Evolutionary conservation across 1,140 invertebrate genomes (phyloP), one percentile per base, ranked within the genome.

Genomic region (Procambarus virginalis): DNA sequence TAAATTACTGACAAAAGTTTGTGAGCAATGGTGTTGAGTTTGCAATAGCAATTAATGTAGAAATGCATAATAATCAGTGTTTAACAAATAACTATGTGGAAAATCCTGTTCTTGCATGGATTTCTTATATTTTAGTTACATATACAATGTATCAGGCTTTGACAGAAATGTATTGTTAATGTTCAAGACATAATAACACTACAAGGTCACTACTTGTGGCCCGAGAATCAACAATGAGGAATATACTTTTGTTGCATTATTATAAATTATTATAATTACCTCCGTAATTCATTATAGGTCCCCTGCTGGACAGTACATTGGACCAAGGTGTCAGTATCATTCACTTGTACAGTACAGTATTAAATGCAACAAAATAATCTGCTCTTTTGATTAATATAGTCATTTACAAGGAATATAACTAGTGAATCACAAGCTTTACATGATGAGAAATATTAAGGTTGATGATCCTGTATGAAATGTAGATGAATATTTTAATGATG

Each of bases 371-470:
- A 73, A 73, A 73, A 73, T 73, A 73, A 73, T 73, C 34, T 73
- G n/a, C 68, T 73, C 68, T 73, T 73, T 73, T 73, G 68, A 73
- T 73, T 73, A 73, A 73, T 64, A 64, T 64, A 64, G 60, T 73
- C 68, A 73, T 73, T 73, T 34, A 73, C 68, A 73, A 73, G 68
- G 68, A 73, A 64, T 64, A 64, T 64, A 64, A 64, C 60, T 64
- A 73, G 68, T 73, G 68, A 73, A 73, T 73, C 68, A 73, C 68
- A 73, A 73, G 68, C 68, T 73, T 73, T 73, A 73, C 68, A 73
- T n/a, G 22, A 73, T 73, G 68, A 73, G 68, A 73, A 34, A 34
- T 73, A 73, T 73, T 73, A 73, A 73, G 68, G 34, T 34, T 73
- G n/a, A 73, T 73, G 68, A 73, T 73, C 34, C 34, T 73, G 8